Evolutionary conservation across 2,888 invertebrate species (phyloP), one percentile per base, ranked within the genome.

Genomic region (Erebia palarica): DNA sequence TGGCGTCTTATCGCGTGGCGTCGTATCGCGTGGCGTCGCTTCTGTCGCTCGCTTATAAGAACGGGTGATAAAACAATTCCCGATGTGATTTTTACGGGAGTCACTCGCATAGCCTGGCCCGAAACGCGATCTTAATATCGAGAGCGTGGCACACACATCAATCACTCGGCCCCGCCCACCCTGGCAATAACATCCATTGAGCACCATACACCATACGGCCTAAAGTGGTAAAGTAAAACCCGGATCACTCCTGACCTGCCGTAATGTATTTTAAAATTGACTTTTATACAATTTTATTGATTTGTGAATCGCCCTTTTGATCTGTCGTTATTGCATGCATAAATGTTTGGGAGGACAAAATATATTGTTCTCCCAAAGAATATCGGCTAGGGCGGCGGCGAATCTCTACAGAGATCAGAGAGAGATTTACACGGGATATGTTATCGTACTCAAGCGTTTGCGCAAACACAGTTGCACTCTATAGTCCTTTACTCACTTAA

Each of bases 101-200:
- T 66, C 68, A 68, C 74, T 72, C 68, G 61, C 67, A 67, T 59
- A 63, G 71, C 70, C 47, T 49, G 65, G 68, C 70, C 65, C 65
- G 72, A 74, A 74, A 74, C 68, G 72, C 53, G 70, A 72, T 72
- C 74, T 74, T 72, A 74, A 72, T 74, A 70, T 69, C 63, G 58
- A 44, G 63, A 64, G 36, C 51, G 70, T 68, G 66, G 55, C 57
- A 61, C 65, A 51, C 51, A 18, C 73, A 73, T 73, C 71, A 69
- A 73, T 71, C 64, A 67, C 16, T 44, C 44, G 49, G 18, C 18
- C 53, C 51, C 72, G 58, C 70, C 68, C 72, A 74, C 59, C n/a
- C 66, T 66, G 68, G 71, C 68, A 70, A 69, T 68, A 36, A 65
- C 59, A 67, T 73, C 65, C 64, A 73, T 70, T 70, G 69, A 57